Conservation (phyloP, 2,888 invertebrate species). For the Quadroppia sp. region DNA sequence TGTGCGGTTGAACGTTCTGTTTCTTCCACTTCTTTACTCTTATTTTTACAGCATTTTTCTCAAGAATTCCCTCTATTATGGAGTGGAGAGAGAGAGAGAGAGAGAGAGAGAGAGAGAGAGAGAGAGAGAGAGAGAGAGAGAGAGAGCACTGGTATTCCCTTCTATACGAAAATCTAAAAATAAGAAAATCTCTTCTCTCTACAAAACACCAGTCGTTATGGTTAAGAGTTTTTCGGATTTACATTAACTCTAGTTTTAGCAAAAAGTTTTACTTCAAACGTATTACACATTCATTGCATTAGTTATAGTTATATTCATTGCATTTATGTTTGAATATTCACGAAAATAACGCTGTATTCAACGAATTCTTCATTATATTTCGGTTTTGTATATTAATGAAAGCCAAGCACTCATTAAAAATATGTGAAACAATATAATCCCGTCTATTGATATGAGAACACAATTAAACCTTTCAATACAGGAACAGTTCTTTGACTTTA, state of each 20-base stretch:
- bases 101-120: constrained; percentile 1
- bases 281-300: constrained; percentile 18
- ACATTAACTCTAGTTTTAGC: constrained; percentile 16
- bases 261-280: background rate
- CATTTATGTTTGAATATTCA: background rate
- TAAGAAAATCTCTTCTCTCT: background rate
- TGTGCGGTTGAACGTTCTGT: constrained; percentile 18
- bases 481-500: constrained; percentile 19
- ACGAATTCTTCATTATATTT: background rate
- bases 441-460: constrained; percentile 2
- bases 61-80: background rate
- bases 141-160: constrained; percentile 7
- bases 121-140: background rate
- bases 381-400: background rate
- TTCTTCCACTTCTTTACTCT: constrained; percentile 14
- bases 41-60: constrained; percentile 18
- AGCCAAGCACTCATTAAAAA: background rate
- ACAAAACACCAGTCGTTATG: constrained; percentile 1
- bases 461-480: background rate
- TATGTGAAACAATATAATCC: constrained; percentile 1
- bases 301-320: background rate
- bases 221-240: background rate
- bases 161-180: background rate
- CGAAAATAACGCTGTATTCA: background rate
- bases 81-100: background rate